Evolutionary conservation across 2,888 invertebrate species (phyloP).

Genomic region (Apoda limacodes): DNA sequence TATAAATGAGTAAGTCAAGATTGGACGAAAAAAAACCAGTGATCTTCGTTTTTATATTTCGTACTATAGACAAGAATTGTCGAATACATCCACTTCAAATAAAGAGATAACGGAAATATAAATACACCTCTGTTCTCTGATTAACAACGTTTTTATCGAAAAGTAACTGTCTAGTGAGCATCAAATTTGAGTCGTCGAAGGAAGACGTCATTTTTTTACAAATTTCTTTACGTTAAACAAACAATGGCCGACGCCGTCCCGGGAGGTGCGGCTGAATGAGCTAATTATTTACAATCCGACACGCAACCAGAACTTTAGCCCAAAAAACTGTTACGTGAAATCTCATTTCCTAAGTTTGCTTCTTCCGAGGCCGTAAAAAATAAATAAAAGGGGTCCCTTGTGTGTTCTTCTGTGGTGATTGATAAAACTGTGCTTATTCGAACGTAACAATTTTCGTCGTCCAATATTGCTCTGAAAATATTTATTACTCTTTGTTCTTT

Average conservation of each 20-base stretch:
- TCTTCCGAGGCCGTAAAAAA: constrained; percentile 43
- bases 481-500: too few relatives aligned
- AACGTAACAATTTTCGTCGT: constrained; percentile 23
- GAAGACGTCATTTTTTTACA: constrained; percentile 44
- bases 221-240: constrained; percentile 40
- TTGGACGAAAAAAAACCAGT: too few relatives aligned
- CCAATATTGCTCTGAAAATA: too few relatives aligned
- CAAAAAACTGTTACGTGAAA: constrained; percentile 64
- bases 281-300: constrained; percentile 67
- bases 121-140: too few relatives aligned
- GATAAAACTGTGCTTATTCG: constrained; percentile 28
- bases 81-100: too few relatives aligned
- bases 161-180: constrained; percentile 1
- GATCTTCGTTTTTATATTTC: too few relatives aligned
- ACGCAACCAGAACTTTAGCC: constrained; percentile 46
- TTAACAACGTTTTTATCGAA: constrained; percentile 5
- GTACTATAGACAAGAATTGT: too few relatives aligned
- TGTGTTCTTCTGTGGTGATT: constrained; percentile 31
- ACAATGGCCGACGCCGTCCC: constrained; percentile 45
- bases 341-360: constrained; percentile 62
- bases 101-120: too few relatives aligned
- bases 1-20: too few relatives aligned
- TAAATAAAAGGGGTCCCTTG: constrained; percentile 38
- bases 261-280: constrained; percentile 54
- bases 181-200: constrained; percentile 21